These are phyloP conservation scores for Symphodus melops DNA, from an alignment of 2,113 vertebrate species.

Conservation along the genomic window DNA sequence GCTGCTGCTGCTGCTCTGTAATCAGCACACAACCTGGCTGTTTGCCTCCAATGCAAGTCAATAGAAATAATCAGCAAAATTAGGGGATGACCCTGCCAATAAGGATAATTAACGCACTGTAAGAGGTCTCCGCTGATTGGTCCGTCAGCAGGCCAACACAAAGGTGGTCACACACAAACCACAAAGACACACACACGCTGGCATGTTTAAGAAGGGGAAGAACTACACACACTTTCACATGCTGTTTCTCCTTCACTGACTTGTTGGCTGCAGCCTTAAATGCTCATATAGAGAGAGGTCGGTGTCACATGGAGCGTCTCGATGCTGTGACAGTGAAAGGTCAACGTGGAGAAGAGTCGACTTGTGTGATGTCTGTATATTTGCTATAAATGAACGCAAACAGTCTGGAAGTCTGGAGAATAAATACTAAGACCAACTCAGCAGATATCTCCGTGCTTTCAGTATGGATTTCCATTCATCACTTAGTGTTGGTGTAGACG, in stretches of 20 bases:
- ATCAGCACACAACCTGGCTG: slow-evolving; percentile 58
- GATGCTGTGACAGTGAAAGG: slow-evolving; percentile 55
- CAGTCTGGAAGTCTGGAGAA: not conserved
- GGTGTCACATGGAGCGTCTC: slow-evolving; percentile 23
- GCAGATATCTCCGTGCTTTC: not conserved
- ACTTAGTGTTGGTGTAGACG: not conserved
- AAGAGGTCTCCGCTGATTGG: slow-evolving; percentile 49
- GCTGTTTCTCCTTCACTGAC: slow-evolving; percentile 8
- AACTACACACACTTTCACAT: slow-evolving; percentile 10
- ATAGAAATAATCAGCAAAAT: slow-evolving; percentile 69
- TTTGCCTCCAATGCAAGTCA: slow-evolving; percentile 52
- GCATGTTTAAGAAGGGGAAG: slow-evolving; percentile 3
- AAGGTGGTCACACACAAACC: slow-evolving; percentile 32
- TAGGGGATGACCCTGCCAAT: slow-evolving; percentile 52
- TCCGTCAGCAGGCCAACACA: slow-evolving; percentile 28
- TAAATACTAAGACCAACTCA: too few species aligned
- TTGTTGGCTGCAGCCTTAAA: slow-evolving; percentile 36
- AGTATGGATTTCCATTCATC: not conserved
- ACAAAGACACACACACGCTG: not conserved
- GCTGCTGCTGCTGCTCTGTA: slow-evolving; percentile 55
- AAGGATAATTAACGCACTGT: slow-evolving; percentile 58
- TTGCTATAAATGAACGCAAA: not conserved
- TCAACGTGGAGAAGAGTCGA: not conserved
- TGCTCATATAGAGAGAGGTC: slow-evolving; percentile 35
- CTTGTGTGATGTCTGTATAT: not conserved